Percentiles rank a stretch among this genome's conserved stretches.
phyloP scores from a whole-genome alignment of 2,888 invertebrate genomes.

The Ethmia dodecea region DNA sequence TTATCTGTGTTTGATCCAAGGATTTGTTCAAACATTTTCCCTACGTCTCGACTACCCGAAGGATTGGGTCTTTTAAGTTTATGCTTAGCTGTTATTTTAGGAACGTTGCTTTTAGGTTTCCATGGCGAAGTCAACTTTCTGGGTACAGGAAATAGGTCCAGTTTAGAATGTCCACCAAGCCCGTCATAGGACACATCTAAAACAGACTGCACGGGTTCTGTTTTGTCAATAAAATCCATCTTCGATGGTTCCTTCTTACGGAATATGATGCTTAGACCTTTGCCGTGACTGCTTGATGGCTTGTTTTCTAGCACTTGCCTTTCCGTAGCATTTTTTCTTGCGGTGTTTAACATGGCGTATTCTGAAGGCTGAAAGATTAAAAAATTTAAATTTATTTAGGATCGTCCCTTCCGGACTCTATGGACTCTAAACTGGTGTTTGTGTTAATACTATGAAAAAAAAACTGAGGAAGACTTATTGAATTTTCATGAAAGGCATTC shows the following conservation, averaged over 20 bases:
- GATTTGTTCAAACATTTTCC: slow-evolving; percentile 39
- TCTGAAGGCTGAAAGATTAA: slow-evolving; percentile 51
- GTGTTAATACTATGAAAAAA: slow-evolving; percentile 19
- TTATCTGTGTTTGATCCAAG: too few relatives aligned
- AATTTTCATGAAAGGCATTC: too few relatives aligned
- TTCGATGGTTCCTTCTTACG: slow-evolving; percentile 37
- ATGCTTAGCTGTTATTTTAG: slow-evolving; percentile 45
- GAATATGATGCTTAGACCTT: slow-evolving; percentile 41
- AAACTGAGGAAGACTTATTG: neutral
- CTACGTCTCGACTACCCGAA: slow-evolving; percentile 38
- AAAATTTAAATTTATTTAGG: too few relatives aligned
- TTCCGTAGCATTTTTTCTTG: slow-evolving; percentile 26
- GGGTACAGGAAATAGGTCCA: slow-evolving; percentile 63
- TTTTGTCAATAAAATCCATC: slow-evolving; percentile 26
- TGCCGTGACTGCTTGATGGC: slow-evolving; percentile 10
- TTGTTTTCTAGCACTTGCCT: slow-evolving; percentile 22
- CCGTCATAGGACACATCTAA: slow-evolving; percentile 67
- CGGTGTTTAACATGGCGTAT: slow-evolving; percentile 38
- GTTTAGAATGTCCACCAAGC: slow-evolving; percentile 74
- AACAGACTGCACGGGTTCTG: slow-evolving; percentile 18
- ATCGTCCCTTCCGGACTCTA: too few relatives aligned
- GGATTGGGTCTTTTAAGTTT: slow-evolving; percentile 42
- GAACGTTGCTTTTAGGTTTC: slow-evolving; percentile 31
- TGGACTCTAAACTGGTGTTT: too few relatives aligned
- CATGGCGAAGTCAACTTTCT: slow-evolving; percentile 5